Evolutionary conservation across 2,113 vertebrate genomes (phyloP), one percentile per base, ranked within the genome.

Genomic region (Rhinolophus sinicus): DNA sequence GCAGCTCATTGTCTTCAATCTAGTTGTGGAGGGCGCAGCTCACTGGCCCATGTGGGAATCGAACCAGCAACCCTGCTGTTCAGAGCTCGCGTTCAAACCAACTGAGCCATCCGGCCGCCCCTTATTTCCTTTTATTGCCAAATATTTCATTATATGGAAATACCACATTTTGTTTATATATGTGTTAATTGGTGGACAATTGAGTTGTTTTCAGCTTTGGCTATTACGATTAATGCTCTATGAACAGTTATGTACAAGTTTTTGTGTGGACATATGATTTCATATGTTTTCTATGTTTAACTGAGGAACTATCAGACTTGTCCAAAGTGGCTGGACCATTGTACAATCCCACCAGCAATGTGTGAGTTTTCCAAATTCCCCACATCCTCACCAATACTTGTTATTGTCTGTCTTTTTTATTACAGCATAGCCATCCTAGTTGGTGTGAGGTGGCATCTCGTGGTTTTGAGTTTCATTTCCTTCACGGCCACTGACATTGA

Each of bases 391-490:
- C 65, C 38, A 52, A 33, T 65, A 9, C 30, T 30, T 30, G 30
- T 5, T 73, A 19, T 33, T 65, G 30, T 56, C n/a, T 30, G 33
- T 58, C 75, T 70, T 76, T 62, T 50, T 56, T 6, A 56, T 91
- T 35, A 21, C 24, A 33, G 78, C 28, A 0, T 11, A 40, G n/a
- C 81, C 15, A 14, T 67, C 22, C 24, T 44, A 9, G 35, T 22
- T 18, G 50, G n/a, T 33, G 9, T 44, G 70, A 80, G 58, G 22
- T 52, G 40, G 75, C 24, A 6, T 88, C 65, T 90, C 35, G 52
- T 78, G 33, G 78, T 24, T 94, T 88, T 52, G 62, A 22, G 95
- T n/a, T 62, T 69, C 50, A 52, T 85, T 84, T 70, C 87, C n/a
- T 70, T 38, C 14, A 16, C 52, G 62, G n/a, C 22, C 80, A 5